Percentiles rank a stretch among this genome's conserved stretches.
Conservation (phyloP, 1,140 invertebrate species). For the Calycopis cecrops region DNA sequence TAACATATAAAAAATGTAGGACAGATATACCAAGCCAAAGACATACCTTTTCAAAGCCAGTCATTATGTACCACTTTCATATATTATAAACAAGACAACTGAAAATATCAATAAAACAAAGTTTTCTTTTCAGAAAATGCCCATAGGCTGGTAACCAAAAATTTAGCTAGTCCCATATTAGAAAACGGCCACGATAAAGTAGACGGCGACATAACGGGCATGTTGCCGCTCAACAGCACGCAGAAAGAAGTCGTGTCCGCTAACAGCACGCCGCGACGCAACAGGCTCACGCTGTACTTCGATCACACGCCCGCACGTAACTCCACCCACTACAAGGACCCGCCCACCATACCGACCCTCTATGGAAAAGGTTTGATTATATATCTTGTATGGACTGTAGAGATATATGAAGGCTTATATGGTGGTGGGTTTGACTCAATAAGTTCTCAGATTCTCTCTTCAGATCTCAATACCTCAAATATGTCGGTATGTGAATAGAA, state of each 20-base stretch:
- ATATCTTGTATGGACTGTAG: slow-evolving; percentile 9
- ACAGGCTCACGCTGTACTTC: slow-evolving; percentile 75
- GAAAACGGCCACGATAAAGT: slow-evolving; percentile 56
- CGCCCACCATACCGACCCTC: slow-evolving; percentile 65
- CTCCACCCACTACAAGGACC: slow-evolving; percentile 79
- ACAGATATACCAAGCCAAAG: too few relatives aligned
- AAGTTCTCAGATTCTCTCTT: too few relatives aligned
- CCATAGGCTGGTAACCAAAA: slow-evolving; percentile 65
- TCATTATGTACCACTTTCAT: too few relatives aligned
- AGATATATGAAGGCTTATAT: not conserved
- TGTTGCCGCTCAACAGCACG: slow-evolving; percentile 33
- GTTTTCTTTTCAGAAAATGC: slow-evolving; percentile 53
- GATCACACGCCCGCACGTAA: slow-evolving; percentile 76
- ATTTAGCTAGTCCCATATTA: slow-evolving; percentile 52
- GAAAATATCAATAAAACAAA: not conserved
- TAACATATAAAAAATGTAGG: too few relatives aligned
- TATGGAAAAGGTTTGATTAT: slow-evolving; percentile 52
- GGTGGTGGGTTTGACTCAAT: too few relatives aligned
- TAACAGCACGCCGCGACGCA: slow-evolving; percentile 61
- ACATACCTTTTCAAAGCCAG: too few relatives aligned
- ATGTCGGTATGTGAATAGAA: too few relatives aligned
- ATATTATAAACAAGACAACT: not conserved
- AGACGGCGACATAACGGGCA: slow-evolving; percentile 45
- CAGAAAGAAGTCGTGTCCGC: slow-evolving; percentile 56
- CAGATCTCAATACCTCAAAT: too few relatives aligned